Conservation (phyloP, 2,113 vertebrate genomes). For the Hylia prasina region DNA sequence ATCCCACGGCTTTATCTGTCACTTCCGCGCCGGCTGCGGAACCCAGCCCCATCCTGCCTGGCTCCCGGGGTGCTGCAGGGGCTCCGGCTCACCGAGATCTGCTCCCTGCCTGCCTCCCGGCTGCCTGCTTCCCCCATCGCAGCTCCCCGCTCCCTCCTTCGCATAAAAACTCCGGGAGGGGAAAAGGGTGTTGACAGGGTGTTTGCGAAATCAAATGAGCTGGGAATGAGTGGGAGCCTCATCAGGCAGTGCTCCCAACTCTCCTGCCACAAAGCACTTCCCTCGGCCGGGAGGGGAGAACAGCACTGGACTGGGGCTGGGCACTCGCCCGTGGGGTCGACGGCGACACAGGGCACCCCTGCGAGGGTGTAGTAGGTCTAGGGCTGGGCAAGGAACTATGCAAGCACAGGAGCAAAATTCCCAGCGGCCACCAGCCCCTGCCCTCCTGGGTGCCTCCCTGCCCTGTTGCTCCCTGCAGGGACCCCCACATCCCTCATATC, state of each 20-base stretch:
- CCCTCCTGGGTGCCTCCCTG: not conserved
- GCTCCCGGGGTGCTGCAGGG: too few relatives aligned
- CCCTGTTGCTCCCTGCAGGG: accelerated
- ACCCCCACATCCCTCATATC: not conserved
- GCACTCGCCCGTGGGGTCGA: accelerated
- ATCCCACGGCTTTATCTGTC: slow-evolving; percentile 16
- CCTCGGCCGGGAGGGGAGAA: not conserved
- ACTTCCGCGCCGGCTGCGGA: not conserved
- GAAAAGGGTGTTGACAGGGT: not conserved
- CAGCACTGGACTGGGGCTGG: accelerated
- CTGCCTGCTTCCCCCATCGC: not conserved
- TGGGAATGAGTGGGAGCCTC: not conserved
- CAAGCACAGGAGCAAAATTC: not conserved
- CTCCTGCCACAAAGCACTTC: not conserved
- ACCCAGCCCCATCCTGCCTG: not conserved
- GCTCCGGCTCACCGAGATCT: too few relatives aligned
- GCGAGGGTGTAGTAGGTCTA: accelerated
- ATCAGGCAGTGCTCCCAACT: not conserved
- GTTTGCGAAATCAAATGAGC: not conserved
- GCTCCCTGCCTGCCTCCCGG: too few relatives aligned
- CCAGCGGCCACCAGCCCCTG: not conserved
- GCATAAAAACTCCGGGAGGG: not conserved
- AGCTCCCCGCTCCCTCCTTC: not conserved
- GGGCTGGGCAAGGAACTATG: not conserved
- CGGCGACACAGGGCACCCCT: not conserved